Percentiles rank a stretch among this genome's conserved stretches.
Evolutionary conservation across 2,113 vertebrate genomes (phyloP).

Genomic region (Stomatorhinus ivindoensis): DNA sequence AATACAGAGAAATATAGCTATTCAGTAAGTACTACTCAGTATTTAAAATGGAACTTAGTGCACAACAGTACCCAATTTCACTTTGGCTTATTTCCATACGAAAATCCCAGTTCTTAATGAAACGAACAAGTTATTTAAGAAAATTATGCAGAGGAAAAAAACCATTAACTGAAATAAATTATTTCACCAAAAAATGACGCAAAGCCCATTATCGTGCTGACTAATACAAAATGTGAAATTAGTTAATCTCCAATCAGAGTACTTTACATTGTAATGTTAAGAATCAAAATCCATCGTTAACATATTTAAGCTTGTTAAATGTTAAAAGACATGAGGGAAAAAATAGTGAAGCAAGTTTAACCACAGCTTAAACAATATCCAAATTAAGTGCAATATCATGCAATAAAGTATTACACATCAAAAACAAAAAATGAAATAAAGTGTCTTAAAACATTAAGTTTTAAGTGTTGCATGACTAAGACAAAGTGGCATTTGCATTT

Average conservation of each 20-base stretch:
- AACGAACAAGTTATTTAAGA: not conserved
- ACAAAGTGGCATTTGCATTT: not conserved
- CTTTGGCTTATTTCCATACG: not conserved
- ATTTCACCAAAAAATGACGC: not conserved
- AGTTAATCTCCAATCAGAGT: not conserved
- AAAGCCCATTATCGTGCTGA: not conserved
- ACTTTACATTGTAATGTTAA: not conserved
- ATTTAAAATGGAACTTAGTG: not conserved
- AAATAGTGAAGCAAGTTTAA: not conserved
- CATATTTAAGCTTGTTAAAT: not conserved
- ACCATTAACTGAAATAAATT: not conserved
- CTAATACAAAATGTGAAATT: not conserved
- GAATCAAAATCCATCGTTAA: not conserved
- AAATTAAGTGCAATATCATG: not conserved
- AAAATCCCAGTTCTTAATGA: not conserved
- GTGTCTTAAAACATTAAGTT: not conserved
- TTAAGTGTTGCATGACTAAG: not conserved
- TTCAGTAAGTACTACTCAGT: not conserved
- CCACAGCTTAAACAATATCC: not conserved
- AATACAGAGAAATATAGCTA: not conserved
- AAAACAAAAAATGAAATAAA: not conserved
- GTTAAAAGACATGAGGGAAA: not conserved
- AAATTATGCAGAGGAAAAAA: not conserved
- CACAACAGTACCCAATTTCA: not conserved
- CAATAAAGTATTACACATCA: not conserved